Percentiles rank a stretch among this genome's conserved stretches.
These are phyloP conservation scores for Empidonax alnorum DNA, from an alignment of 2,113 vertebrate species.

Conservation along the genomic window DNA sequence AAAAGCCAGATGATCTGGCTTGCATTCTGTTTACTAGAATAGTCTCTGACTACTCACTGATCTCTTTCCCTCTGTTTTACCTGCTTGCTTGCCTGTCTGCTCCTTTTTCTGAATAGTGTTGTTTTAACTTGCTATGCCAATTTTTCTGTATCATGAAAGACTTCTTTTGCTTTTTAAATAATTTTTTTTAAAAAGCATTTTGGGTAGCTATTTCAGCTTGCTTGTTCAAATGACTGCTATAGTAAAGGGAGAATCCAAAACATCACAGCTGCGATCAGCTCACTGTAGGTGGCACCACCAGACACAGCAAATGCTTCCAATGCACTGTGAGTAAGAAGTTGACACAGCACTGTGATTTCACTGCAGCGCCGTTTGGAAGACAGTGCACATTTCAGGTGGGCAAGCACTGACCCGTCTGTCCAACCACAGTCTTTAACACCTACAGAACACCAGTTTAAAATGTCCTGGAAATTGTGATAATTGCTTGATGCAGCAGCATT, in stretches of 20 bases:
- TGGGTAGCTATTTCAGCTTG: background rate
- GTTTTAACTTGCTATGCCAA: background rate
- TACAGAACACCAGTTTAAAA: background rate
- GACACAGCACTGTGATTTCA: background rate
- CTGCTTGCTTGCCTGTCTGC: background rate
- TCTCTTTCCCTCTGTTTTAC: background rate
- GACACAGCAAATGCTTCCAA: background rate
- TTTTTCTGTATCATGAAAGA: background rate
- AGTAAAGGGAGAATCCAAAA: background rate
- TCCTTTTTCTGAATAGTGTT: background rate
- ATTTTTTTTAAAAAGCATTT: background rate
- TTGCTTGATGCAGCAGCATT: background rate
- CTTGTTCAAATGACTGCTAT: background rate
- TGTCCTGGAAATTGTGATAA: background rate
- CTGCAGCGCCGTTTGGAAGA: background rate
- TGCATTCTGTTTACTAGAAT: background rate
- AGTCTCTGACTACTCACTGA: background rate
- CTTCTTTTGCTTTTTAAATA: background rate
- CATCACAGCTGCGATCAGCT: background rate
- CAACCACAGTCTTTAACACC: background rate
- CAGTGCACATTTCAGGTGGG: background rate
- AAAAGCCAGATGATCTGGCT: background rate
- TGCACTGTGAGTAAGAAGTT: background rate
- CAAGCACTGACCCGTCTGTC: background rate
- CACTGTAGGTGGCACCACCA: constrained; percentile 65